Percentiles rank a stretch among this genome's conserved stretches.
Evolutionary conservation across 2,113 vertebrate species (phyloP).

Genomic region (Strigops habroptila): DNA sequence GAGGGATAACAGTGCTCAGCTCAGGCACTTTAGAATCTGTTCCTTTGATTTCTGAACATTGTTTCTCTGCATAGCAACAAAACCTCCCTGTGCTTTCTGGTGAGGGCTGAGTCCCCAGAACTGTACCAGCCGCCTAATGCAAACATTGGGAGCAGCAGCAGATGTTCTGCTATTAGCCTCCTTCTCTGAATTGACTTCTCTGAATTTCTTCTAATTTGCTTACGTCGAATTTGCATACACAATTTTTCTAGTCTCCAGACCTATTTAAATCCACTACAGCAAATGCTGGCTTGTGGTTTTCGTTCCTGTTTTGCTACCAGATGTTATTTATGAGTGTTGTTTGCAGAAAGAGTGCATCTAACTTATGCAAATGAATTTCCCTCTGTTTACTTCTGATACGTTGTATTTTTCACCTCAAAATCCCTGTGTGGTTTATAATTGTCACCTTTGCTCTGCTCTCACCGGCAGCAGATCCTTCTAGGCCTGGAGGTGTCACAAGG

Average conservation of each 20-base stretch:
- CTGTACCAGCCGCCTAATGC: neutral
- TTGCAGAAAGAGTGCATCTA: neutral
- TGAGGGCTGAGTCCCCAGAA: slow-evolving; percentile 5
- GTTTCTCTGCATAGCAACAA: slow-evolving; percentile 40
- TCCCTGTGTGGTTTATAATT: neutral
- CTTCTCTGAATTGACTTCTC: slow-evolving; percentile 28
- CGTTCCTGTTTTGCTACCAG: neutral
- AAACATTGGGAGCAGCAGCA: neutral
- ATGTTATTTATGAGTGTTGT: neutral
- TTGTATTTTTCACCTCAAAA: neutral
- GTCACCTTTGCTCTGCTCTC: neutral
- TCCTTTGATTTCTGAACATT: neutral
- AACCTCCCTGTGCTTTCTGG: neutral
- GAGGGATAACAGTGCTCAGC: neutral
- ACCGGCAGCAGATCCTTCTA: neutral
- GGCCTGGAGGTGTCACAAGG: neutral
- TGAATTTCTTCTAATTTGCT: slow-evolving; percentile 47
- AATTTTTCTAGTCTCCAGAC: neutral
- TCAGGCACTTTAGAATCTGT: rapidly evolving
- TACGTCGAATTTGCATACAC: neutral
- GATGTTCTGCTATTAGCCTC: slow-evolving; percentile 32
- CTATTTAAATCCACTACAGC: neutral
- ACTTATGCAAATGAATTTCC: neutral
- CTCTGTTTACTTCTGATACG: neutral
- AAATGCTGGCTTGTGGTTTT: neutral